Percentiles rank a stretch among this genome's conserved stretches.
These are phyloP conservation scores for Catocala nupta DNA, from an alignment of 2,888 invertebrate species.

Conservation along the genomic window DNA sequence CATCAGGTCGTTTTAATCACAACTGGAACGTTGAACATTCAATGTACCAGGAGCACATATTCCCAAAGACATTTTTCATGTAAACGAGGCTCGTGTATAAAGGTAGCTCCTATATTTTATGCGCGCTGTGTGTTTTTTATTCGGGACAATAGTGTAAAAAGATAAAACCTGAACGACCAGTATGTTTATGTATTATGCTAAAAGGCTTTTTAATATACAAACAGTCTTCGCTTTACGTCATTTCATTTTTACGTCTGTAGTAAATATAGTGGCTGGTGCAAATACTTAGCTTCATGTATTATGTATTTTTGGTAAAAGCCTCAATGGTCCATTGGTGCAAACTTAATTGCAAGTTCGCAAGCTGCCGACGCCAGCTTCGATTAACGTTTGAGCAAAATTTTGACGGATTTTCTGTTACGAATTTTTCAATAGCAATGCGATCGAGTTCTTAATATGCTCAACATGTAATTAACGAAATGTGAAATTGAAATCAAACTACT, in stretches of 20 bases:
- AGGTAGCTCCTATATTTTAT: conserved; percentile 47
- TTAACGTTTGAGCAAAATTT: too few species aligned
- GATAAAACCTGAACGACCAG: conserved; percentile 46
- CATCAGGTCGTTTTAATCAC: conserved; percentile 20
- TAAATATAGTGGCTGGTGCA: too few species aligned
- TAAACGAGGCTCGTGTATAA: conserved; percentile 49
- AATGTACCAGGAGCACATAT: conserved; percentile 49
- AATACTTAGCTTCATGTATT: too few species aligned
- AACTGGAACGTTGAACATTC: conserved; percentile 28
- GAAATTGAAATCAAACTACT: too few species aligned
- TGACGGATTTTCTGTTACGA: too few species aligned
- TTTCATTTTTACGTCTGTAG: neutral
- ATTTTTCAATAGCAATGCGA: too few species aligned
- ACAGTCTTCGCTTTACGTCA: conserved; percentile 16
- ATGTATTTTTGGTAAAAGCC: too few species aligned
- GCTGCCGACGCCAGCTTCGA: too few species aligned
- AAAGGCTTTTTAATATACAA: conserved; percentile 47
- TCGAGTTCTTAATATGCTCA: too few species aligned
- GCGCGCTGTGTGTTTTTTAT: conserved; percentile 39
- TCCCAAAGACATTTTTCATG: conserved; percentile 55
- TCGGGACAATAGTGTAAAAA: conserved; percentile 54
- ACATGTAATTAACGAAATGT: too few species aligned
- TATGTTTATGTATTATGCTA: conserved; percentile 33
- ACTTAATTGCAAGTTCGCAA: too few species aligned
- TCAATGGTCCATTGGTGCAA: too few species aligned